Evolutionary conservation across 2,888 invertebrate species (phyloP), one percentile per base, ranked within the genome.

Genomic region (Xylocampa areola): DNA sequence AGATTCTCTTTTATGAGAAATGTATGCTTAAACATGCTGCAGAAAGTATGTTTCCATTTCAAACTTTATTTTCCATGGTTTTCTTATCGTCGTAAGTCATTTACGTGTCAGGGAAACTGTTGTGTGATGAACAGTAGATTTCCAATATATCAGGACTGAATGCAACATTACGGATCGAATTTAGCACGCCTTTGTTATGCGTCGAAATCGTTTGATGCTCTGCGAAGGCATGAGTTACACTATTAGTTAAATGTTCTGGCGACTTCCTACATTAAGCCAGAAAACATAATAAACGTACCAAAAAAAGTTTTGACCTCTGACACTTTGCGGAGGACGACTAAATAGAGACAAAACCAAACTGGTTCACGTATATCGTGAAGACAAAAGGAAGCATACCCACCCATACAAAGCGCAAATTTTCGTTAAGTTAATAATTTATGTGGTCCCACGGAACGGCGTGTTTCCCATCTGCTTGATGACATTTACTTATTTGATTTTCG

Each of bases 321-420:
- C 49, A 66, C 48, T 41, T 66, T 23, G 50, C 50, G 40, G 50
- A 35, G 37, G 50, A 44, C 43, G 37, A 67, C 27, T 44, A 63
- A 44, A 50, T 67, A 27, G 30, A 66, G 11, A 35, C 27, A 27
- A 35, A 44, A 51, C 40, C 10, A 27, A 60, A 60, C 40, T 32
- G 39, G 57, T 37, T 48, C n/a, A 41, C 14, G 27, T 55, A 14
- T 66, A 35, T 60, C 13, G 41, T 16, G 19, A 27, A 17, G 25
- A 17, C 14, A 16, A 35, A 44, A 32, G 33, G 36, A 37, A 13
- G 29, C 32, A 19, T 14, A 4, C 13, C 41, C 10, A 40, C 32
- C 19, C 55, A 21, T 64, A 16, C 7, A 29, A 17, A 29, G n/a
- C 1, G 29, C 29, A 29, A n/a, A 11, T 11, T 29, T 21, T 55